phyloP scores from a whole-genome alignment of 2,797 vertebrate genomes.

The Percopsis omiscomaycus region DNA sequence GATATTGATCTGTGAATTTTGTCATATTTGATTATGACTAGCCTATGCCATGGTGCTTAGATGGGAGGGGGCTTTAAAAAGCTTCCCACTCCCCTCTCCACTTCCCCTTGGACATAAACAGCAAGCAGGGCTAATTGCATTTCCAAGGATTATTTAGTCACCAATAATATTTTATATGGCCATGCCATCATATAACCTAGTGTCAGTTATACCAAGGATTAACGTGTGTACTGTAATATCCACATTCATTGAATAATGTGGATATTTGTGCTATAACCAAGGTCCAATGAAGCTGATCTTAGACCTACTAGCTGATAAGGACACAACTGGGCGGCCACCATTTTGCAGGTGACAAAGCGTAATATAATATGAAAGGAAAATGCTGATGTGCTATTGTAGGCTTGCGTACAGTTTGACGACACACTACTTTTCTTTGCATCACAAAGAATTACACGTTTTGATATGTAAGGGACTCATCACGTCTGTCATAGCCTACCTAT shows the following conservation, averaged over 20 bases:
- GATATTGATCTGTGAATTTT: background rate
- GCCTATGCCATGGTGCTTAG: background rate
- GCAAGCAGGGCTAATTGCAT: background rate
- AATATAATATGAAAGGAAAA: slow-evolving; percentile 11
- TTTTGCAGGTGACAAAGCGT: slow-evolving; percentile 53
- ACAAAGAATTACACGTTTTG: too few species aligned
- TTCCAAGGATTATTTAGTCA: too few species aligned
- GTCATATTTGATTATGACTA: slow-evolving; percentile 1
- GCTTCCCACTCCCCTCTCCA: background rate
- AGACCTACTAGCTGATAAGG: slow-evolving; percentile 56
- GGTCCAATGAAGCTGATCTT: slow-evolving; percentile 13
- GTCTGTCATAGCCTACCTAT: too few species aligned
- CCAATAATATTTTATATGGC: too few species aligned
- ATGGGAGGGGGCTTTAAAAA: background rate
- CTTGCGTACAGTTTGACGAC: slow-evolving; percentile 7
- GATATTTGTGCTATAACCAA: slow-evolving; percentile 1
- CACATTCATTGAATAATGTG: background rate
- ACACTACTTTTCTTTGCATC: too few species aligned
- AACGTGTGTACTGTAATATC: background rate
- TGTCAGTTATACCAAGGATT: too few species aligned
- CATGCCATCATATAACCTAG: background rate
- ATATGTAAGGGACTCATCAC: too few species aligned
- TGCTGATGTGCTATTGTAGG: slow-evolving; percentile 6
- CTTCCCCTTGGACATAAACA: background rate
- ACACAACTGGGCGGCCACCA: slow-evolving; percentile 57